These are phyloP conservation scores for Prietella phreatophila DNA, from an alignment of 2,113 vertebrate species.

Conservation along the genomic window DNA sequence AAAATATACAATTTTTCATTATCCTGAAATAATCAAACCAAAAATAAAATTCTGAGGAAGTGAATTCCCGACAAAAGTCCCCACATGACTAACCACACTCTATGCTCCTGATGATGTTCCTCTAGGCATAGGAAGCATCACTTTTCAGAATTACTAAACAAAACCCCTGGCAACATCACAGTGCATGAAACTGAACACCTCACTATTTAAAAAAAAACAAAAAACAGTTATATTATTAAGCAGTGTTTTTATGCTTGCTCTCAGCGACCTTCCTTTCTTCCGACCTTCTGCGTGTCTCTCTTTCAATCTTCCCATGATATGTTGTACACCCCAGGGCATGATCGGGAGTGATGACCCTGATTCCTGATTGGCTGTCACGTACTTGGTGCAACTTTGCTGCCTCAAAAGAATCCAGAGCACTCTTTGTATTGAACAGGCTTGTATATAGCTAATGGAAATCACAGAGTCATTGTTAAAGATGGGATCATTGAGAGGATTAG, in stretches of 20 bases:
- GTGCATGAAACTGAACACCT: not conserved
- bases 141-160: conserved; percentile 1
- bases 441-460: conserved; percentile 68
- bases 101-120: not conserved
- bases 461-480: conserved; percentile 66
- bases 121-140: not conserved
- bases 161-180: conserved; percentile 24
- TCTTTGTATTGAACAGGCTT: conserved; percentile 67
- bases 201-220: not conserved
- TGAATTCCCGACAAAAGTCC: not conserved
- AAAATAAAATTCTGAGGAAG: not conserved
- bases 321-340: conserved; percentile 56
- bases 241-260: not conserved
- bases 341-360: conserved; percentile 58
- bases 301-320: conserved; percentile 54
- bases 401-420: conserved; percentile 69
- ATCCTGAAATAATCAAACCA: not conserved
- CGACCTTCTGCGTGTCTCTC: conserved; percentile 24
- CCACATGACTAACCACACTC: not conserved
- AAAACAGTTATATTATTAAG: not conserved
- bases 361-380: conserved; percentile 70
- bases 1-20: not conserved
- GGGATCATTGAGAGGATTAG: conserved; percentile 61
- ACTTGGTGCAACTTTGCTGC: conserved; percentile 45
- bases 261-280: conserved; percentile 34